Base-by-base conservation (phyloP, 1,140 invertebrate genomes). In the Drosophila nebulosa region DNA sequence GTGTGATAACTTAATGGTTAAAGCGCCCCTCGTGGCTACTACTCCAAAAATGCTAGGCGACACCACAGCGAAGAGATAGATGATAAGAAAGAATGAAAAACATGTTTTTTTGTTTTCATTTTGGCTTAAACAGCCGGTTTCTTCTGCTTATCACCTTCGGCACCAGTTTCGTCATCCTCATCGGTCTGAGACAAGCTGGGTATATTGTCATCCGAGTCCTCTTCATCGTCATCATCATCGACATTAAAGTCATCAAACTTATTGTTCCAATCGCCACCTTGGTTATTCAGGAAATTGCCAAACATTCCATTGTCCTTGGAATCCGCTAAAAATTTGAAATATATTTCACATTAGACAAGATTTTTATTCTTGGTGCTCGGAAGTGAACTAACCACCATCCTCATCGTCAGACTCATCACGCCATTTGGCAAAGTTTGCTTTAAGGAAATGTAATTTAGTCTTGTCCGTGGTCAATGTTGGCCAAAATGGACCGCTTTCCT, bases 391-490 rank as follows among this genome's bases (percentile, higher is more conserved):
- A 26, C 64, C 21, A 89, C 90, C 90, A 51, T 91, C 88, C 55
- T 91, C 90, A 22, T 96, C 95, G 63, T 94, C 95, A 63, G 97
- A 96, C 86, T 99, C 98, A 93, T 99, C 98, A 91, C 96, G 96
- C 98, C 98, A 99, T 92, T 98, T 97, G 79, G 97, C 96, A 91
- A 99, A 99, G 91, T 99, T 98, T 73, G 97, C 96, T 92, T 98
- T 99, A 59, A 99, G 93, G 97, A 98, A 99, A 91, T 99, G 98
- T 76, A 95, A 95, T 92, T 98, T 99, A 90, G 95, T 95, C 77
- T 96, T 96, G 74, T 97, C 96, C 92, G 97, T 96, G 24, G 97
- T 95, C 55, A 99, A 93, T 58, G 95, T 92, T 61, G 97, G 96
- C 98, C 98, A 99, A 90, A 95, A 99, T 9, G 95, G 94, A 67